Conservation (phyloP, 2,888 invertebrate genomes). For the Loripinus fragilis region DNA sequence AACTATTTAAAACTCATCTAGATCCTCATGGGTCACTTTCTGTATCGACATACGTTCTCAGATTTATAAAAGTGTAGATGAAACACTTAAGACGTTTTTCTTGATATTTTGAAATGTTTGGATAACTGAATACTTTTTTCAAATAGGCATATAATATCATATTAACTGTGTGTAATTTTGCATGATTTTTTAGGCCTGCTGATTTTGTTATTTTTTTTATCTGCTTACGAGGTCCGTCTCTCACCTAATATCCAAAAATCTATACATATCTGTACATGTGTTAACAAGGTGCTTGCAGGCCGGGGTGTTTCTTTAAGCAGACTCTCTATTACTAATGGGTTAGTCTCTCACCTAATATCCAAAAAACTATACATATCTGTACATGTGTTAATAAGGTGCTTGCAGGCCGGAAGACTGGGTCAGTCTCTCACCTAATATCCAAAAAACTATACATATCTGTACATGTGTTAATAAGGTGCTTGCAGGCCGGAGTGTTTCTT, state of each 20-base stretch:
- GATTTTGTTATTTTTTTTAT: no score
- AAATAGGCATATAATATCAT: no score
- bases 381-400: slow-evolving; percentile 82
- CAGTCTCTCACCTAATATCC: slow-evolving; percentile 81
- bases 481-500: slow-evolving; percentile 81
- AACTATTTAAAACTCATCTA: no score
- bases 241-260: slow-evolving; percentile 83
- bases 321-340: slow-evolving; percentile 73
- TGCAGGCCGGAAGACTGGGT: slow-evolving; percentile 78
- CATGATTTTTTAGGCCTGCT: no score
- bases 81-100: no score
- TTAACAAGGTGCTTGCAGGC: slow-evolving; percentile 82
- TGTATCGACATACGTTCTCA: no score
- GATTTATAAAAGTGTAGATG: no score
- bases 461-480: slow-evolving; percentile 82
- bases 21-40: no score
- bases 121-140: no score
- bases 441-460: slow-evolving; percentile 83
- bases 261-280: slow-evolving; percentile 83
- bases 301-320: slow-evolving; percentile 80
- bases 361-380: slow-evolving; percentile 83
- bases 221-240: slow-evolving; percentile 37
- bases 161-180: no score
- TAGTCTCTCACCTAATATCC: slow-evolving; percentile 80
- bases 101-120: no score